Base-by-base conservation (phyloP, 2,888 invertebrate species). In the Palloptera scutellata region DNA sequence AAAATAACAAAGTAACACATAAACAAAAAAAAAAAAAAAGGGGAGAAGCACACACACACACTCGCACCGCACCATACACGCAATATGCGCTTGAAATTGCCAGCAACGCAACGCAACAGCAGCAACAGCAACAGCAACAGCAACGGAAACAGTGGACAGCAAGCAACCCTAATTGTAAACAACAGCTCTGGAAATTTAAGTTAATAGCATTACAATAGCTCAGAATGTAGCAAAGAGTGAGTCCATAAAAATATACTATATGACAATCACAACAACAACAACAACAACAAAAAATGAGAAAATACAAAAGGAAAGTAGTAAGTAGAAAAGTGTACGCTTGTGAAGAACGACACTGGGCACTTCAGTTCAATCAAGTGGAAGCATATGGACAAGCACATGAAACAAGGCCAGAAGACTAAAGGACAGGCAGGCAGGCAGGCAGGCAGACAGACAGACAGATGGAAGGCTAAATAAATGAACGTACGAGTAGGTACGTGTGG, bases 141-240 rank as follows among this genome's bases (percentile, higher is more conserved):
- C n/a, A n/a, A n/a, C n/a, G n/a, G 54, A 6, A 12, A 19, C n/a
- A 12, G 54, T 17, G 41, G 59, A 68, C 60, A 43, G 58, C 59
- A 59, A 59, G 73, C 72, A 72, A 73, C 72, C 72, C 70, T 75
- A 72, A 75, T 74, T 74, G 73, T 70, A 74, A 74, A 74, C 72
- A 75, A 74, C 73, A 74, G 66, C 66, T 53, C 43, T 54, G 68
- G 63, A 70, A 70, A 72, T 70, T 72, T 61, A 72, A 70, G 65
- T 72, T 72, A 70, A 72, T 72, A 70, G 70, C 62, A 72, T 72
- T 68, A 72, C 70, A 71, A 72, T 69, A 61, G 69, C 67, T 66
- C 64, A 70, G 20, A 60, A 30, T 30, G 30, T 15, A 5, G 45
- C 55, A 30, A 30, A 30, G 48, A 13, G 48, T 15, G n/a, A 48